Percentiles rank a stretch among this genome's conserved stretches.
Conservation (phyloP, 2,797 vertebrate genomes). For the Florisuga fusca region DNA sequence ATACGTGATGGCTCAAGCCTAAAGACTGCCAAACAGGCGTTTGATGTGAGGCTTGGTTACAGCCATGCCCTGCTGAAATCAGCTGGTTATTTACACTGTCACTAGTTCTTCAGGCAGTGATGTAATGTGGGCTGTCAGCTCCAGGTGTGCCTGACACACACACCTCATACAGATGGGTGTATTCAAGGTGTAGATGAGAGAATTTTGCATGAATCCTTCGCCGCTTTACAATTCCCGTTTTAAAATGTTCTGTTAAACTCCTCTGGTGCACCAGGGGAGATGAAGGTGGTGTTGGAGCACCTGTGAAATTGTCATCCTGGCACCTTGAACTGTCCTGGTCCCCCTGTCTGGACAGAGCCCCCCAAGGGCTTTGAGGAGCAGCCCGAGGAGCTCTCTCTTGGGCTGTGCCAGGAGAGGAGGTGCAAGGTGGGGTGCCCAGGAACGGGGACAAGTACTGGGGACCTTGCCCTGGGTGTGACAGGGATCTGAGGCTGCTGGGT, state of each 20-base stretch:
- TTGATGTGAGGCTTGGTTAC: background rate
- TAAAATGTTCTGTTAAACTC: fast-evolving
- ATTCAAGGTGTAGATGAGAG: fast-evolving
- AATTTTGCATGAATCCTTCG: fast-evolving
- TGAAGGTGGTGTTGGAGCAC: background rate
- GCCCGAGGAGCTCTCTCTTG: background rate
- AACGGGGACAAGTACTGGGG: fast-evolving
- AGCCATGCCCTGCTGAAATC: background rate
- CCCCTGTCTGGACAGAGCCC: fast-evolving
- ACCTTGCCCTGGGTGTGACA: background rate
- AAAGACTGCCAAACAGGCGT: background rate
- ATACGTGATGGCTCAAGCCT: background rate
- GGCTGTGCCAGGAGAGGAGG: background rate
- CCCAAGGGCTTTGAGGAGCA: background rate
- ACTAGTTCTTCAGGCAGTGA: background rate
- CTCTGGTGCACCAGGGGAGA: fast-evolving
- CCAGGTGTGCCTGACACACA: fast-evolving
- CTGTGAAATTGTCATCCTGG: fast-evolving
- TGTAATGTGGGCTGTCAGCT: background rate
- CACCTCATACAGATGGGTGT: fast-evolving
- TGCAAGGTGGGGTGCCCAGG: fast-evolving
- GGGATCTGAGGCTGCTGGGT: background rate
- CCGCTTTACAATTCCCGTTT: fast-evolving
- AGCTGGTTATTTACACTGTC: background rate
- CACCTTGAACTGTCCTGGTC: fast-evolving